These are phyloP conservation scores for Wiebesia pumilae DNA, from an alignment of 1,140 invertebrate species.

Conservation along the genomic window DNA sequence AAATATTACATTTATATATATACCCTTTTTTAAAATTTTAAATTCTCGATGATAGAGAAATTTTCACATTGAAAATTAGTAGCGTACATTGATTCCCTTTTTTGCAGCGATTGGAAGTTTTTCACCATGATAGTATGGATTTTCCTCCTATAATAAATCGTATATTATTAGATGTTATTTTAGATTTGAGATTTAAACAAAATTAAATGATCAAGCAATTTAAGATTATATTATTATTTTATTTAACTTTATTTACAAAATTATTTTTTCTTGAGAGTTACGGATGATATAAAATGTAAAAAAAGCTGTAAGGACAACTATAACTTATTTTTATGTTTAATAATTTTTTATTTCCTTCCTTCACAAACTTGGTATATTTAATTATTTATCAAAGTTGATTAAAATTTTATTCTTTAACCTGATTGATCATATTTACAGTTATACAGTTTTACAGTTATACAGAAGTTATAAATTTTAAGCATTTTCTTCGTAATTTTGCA, in stretches of 20 bases:
- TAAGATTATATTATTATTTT: too few species aligned
- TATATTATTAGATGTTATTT: background rate
- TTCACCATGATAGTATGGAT: constrained; percentile 87
- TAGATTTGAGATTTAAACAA: too few species aligned
- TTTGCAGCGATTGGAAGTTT: constrained; percentile 91
- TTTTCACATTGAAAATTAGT: constrained; percentile 23
- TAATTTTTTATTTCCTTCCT: background rate
- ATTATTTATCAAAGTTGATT: background rate
- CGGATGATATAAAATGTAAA: too few species aligned
- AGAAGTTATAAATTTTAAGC: too few species aligned
- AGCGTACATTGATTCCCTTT: constrained; percentile 83
- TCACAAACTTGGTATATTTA: background rate
- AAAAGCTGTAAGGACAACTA: too few species aligned
- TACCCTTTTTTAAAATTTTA: constrained; percentile 8
- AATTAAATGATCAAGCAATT: too few species aligned
- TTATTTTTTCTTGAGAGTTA: too few species aligned
- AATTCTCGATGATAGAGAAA: constrained; percentile 22
- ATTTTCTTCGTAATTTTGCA: too few species aligned
- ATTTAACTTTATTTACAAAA: too few species aligned
- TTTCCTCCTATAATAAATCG: constrained; percentile 77
- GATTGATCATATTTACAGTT: background rate
- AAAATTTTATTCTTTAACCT: background rate
- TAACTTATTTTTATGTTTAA: background rate
- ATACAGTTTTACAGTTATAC: too few species aligned
- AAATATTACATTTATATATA: constrained; percentile 9